Evolutionary conservation across 2,888 invertebrate species (phyloP).

Genomic region (Tenodera sinensis): DNA sequence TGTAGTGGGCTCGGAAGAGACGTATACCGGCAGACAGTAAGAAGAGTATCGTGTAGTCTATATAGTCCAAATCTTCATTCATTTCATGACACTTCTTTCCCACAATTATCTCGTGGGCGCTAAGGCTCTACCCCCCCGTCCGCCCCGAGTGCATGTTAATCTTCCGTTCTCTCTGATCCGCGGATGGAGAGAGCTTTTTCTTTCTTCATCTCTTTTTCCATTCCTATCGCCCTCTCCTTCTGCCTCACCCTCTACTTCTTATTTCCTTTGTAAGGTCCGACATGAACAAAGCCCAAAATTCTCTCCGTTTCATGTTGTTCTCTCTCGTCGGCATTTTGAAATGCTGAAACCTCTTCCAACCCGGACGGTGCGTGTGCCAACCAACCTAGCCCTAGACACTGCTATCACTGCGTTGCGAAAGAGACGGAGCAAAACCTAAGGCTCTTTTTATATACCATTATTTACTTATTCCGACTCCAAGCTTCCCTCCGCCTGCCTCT

Average conservation of each 20-base stretch:
- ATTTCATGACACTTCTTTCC: constrained; percentile 17
- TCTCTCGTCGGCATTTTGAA: constrained; percentile 20
- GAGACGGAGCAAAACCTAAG: not conserved
- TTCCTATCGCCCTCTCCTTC: not conserved
- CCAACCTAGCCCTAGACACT: not conserved
- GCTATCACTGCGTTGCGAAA: not conserved
- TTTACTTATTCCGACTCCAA: constrained; percentile 30
- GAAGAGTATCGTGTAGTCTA: not conserved
- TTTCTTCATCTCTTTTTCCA: not conserved
- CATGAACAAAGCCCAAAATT: constrained; percentile 25
- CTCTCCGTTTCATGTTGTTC: constrained; percentile 26
- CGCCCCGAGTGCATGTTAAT: constrained; percentile 22
- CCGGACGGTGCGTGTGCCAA: not conserved
- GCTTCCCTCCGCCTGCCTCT: not conserved
- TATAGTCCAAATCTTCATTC: constrained; percentile 5
- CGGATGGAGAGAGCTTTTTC: not conserved
- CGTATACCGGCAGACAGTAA: not conserved
- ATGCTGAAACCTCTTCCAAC: constrained; percentile 14
- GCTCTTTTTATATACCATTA: constrained; percentile 24
- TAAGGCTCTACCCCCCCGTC: not conserved
- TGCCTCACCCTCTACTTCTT: not conserved
- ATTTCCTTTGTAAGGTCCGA: constrained; percentile 25
- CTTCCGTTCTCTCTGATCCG: not conserved
- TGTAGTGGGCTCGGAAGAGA: not conserved
- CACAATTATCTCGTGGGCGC: constrained; percentile 17